These are phyloP conservation scores for Brienomyrus brachyistius DNA, from an alignment of 2,113 vertebrate species.

Conservation along the genomic window DNA sequence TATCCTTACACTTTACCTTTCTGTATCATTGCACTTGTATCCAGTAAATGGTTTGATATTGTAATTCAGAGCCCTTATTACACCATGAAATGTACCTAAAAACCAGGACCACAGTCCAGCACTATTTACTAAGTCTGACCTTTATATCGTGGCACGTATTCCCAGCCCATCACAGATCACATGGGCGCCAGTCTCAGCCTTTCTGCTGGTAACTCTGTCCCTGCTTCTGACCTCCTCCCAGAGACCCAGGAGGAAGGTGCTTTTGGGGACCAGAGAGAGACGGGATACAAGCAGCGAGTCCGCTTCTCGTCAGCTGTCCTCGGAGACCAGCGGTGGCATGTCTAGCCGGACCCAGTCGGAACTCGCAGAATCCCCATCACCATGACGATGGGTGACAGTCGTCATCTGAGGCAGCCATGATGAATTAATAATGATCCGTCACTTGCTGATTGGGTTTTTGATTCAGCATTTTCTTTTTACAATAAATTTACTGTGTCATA, in stretches of 20 bases:
- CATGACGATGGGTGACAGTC: not conserved
- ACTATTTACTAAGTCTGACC: not conserved
- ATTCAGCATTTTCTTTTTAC: not conserved
- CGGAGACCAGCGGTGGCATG: conserved; percentile 14
- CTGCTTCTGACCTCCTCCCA: not conserved
- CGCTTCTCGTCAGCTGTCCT: conserved; percentile 3
- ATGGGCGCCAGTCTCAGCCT: not conserved
- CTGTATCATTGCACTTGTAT: not conserved
- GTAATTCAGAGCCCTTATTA: not conserved
- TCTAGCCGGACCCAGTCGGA: conserved; percentile 14
- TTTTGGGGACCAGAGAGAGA: conserved; percentile 33
- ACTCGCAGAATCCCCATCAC: not conserved
- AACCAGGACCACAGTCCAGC: not conserved
- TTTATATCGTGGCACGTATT: not conserved
- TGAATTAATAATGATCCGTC: not conserved
- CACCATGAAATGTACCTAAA: not conserved
- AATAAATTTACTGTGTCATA: not conserved
- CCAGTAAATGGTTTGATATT: not conserved
- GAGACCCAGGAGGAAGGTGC: conserved; percentile 40
- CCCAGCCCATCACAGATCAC: not conserved
- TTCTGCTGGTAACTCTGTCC: not conserved
- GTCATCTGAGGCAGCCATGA: not conserved
- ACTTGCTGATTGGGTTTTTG: not conserved
- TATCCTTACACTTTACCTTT: not conserved
- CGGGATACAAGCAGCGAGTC: not conserved